phyloP scores from a whole-genome alignment of 2,888 invertebrate genomes.

The Idaea straminata region DNA sequence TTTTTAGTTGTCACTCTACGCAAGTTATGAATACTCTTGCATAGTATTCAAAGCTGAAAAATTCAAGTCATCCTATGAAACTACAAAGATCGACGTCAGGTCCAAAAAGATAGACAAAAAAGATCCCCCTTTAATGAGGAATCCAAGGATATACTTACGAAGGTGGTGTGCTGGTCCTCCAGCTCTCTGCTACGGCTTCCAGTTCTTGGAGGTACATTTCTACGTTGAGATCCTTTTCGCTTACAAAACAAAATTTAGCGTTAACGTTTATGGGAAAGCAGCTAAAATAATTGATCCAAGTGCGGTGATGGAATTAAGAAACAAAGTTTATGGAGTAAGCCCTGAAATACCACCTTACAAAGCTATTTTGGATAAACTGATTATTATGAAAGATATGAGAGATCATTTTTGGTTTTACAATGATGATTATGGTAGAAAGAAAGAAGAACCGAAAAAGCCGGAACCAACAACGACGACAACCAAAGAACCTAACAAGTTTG shows the following conservation, averaged over 20 bases:
- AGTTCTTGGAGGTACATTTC: slow-evolving; percentile 40
- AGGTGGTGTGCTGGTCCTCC: slow-evolving; percentile 38
- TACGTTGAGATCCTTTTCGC: slow-evolving; percentile 36
- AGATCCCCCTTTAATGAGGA: neutral
- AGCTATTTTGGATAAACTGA: neutral
- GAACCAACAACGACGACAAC: neutral
- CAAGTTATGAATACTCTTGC: slow-evolving; percentile 45
- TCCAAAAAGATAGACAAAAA: slow-evolving; percentile 12
- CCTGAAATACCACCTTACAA: neutral
- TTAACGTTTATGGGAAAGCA: slow-evolving; percentile 35
- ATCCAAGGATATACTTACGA: slow-evolving; percentile 32
- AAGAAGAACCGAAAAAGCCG: too few species aligned
- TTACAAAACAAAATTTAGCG: slow-evolving; percentile 21
- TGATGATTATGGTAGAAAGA: neutral
- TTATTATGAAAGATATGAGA: neutral
- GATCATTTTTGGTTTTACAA: slow-evolving; percentile 11
- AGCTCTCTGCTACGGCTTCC: slow-evolving; percentile 34
- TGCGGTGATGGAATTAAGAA: slow-evolving; percentile 22
- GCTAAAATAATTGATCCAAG: slow-evolving; percentile 26
- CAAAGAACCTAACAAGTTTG: neutral
- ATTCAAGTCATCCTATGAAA: neutral
- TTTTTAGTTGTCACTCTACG: slow-evolving; percentile 42
- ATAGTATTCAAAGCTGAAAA: slow-evolving; percentile 34
- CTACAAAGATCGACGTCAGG: neutral
- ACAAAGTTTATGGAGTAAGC: slow-evolving; percentile 8